A percentile compares a stretch with the other conserved stretches of the same genome.
Conservation (phyloP, 1,140 invertebrate genomes). For the Diorhabda elongata region DNA sequence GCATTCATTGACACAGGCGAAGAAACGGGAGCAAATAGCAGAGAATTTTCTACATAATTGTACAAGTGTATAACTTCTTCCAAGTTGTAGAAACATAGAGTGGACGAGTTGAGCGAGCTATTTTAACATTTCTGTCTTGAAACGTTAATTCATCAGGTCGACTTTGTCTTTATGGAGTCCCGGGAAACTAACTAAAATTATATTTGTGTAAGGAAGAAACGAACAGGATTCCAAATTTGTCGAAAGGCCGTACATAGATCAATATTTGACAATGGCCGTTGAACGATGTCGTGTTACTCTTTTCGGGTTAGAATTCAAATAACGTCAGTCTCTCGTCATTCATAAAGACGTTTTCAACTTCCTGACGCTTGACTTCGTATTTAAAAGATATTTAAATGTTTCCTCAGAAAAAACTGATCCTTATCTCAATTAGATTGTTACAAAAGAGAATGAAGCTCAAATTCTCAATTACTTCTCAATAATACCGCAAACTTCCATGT, state of each 20-base stretch:
- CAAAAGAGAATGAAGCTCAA: too few species aligned
- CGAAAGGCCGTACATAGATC: neutral
- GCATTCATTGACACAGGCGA: neutral
- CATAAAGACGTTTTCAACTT: too few species aligned
- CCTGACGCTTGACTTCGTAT: too few species aligned
- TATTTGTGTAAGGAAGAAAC: neutral
- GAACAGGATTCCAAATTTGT: neutral
- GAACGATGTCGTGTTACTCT: neutral
- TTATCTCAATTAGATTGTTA: too few species aligned
- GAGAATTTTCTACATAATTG: neutral
- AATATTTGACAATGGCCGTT: slow-evolving; percentile 1
- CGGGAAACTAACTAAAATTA: neutral
- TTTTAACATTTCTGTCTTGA: neutral
- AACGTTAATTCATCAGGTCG: slow-evolving; percentile 2
- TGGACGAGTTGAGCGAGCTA: neutral
- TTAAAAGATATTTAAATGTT: too few species aligned
- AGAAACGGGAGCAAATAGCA: neutral
- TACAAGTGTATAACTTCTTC: slow-evolving; percentile 1
- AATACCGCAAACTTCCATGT: too few species aligned
- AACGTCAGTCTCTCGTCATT: neutral
- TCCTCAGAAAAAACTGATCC: too few species aligned
- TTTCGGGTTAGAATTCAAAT: neutral
- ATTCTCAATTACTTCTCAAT: too few species aligned
- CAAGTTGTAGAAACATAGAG: neutral
- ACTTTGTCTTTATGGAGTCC: neutral